phyloP scores from a whole-genome alignment of 2,113 vertebrate species.

The Geococcyx californianus region DNA sequence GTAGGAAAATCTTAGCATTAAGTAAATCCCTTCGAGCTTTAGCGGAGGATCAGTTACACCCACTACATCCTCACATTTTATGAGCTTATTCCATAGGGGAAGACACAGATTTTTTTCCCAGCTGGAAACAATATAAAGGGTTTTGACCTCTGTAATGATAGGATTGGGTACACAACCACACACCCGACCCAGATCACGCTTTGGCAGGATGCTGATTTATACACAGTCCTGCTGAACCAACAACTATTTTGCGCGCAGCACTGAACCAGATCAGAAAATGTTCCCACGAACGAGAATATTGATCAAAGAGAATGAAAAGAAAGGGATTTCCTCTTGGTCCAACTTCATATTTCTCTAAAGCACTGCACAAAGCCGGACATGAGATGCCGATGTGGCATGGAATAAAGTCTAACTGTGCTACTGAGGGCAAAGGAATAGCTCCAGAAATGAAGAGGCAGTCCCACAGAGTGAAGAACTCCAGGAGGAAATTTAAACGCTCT shows the following conservation, averaged over 20 bases:
- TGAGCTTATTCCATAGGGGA: neutral
- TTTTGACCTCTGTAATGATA: neutral
- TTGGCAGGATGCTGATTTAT: neutral
- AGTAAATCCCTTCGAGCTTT: neutral
- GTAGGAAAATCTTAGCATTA: neutral
- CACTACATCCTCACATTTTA: neutral
- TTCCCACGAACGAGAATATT: neutral
- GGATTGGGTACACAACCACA: neutral
- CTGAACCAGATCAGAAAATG: neutral
- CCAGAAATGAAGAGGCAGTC: neutral
- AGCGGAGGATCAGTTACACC: neutral
- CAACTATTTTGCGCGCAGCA: neutral
- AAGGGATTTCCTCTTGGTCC: neutral
- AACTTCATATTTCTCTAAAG: neutral
- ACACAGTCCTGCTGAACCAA: rapidly evolving
- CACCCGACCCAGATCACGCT: neutral
- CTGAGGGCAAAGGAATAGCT: neutral
- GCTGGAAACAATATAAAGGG: neutral
- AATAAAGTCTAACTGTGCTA: neutral
- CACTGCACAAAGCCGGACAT: no score
- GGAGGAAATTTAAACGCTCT: neutral
- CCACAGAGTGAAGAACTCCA: neutral
- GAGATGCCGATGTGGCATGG: neutral
- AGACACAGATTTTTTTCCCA: neutral
- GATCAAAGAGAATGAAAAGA: neutral